Evolutionary conservation across 2,888 invertebrate species (phyloP), one percentile per base, ranked within the genome.

Genomic region (Cheilosia soror): DNA sequence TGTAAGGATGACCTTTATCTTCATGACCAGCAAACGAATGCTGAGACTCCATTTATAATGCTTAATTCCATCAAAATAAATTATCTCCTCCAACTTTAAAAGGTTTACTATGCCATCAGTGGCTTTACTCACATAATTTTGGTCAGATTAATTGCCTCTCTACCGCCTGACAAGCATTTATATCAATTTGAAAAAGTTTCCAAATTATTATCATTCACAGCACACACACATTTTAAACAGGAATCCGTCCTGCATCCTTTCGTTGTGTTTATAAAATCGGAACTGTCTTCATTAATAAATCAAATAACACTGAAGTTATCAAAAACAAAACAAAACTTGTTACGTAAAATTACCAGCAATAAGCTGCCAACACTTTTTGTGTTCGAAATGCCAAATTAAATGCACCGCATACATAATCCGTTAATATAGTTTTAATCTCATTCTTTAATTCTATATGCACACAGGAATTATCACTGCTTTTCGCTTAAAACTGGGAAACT

Each of bases 231-330:
- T 3, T 37, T 37, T 11, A 37, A 37, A 37, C 11, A 37, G 37
- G 11, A 37, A 37, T 37, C 37, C 11, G 3, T 37, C 11, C 37
- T 37, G 37, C 37, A n/a, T 44, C 5, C 44, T n/a, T 37, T 7
- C 33, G 33, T 6, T 33, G 2, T 33, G 7, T 37, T 44, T 44
- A 44, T n/a, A 44, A 44, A n/a, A 15, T 11, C 9, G 9, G 5
- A 15, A 37, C 29, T 42, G 53, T 42, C 53, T 53, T 68, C 29
- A 51, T 65, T 65, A 49, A 65, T 49, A 55, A 40, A 55, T 68
- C 42, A 42, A 53, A 55, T 55, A 40, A 65, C 40, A 51, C 27
- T 51, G 27, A 53, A 40, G 37, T 40, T 60, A 25, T 40, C 2
- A 42, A 20, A 60, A 25, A 60, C 37, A 44, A 44, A 15, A 20